These are phyloP conservation scores for Actias luna DNA, from an alignment of 2,888 invertebrate species.

Conservation along the genomic window DNA sequence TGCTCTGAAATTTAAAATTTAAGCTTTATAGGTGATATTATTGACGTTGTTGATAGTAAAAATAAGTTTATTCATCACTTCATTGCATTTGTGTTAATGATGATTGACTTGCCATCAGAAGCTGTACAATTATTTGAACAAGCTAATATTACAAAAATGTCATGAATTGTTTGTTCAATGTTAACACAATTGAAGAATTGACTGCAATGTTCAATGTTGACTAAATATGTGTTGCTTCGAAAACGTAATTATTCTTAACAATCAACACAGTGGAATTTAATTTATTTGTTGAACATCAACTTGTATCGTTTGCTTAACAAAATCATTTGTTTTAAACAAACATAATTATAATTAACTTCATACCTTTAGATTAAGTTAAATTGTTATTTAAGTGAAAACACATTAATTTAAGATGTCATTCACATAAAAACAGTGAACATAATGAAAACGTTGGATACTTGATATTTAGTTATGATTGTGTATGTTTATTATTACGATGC, in stretches of 20 bases:
- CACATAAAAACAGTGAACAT: neutral
- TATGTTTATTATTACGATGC: neutral
- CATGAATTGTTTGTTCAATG: too few relatives aligned
- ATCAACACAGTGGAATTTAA: neutral
- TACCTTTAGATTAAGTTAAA: neutral
- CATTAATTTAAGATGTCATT: neutral
- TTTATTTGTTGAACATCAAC: neutral
- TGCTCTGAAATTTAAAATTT: constrained; percentile 46
- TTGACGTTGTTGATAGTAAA: too few relatives aligned
- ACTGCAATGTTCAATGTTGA: too few relatives aligned
- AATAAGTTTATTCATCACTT: too few relatives aligned
- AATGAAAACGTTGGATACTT: neutral
- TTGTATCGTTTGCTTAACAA: neutral
- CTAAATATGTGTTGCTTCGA: neutral
- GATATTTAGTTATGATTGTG: neutral
- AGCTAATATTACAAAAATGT: too few relatives aligned
- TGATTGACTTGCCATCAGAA: too few relatives aligned
- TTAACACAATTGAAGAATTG: too few relatives aligned
- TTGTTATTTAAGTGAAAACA: neutral
- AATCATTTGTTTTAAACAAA: neutral
- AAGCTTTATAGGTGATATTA: neutral
- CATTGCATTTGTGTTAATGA: too few relatives aligned
- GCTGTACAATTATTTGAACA: too few relatives aligned
- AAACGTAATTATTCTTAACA: neutral
- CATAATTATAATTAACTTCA: neutral